These are phyloP conservation scores for Himalopsyche kuldschensis DNA, from an alignment of 2,888 invertebrate genomes.

Conservation along the genomic window DNA sequence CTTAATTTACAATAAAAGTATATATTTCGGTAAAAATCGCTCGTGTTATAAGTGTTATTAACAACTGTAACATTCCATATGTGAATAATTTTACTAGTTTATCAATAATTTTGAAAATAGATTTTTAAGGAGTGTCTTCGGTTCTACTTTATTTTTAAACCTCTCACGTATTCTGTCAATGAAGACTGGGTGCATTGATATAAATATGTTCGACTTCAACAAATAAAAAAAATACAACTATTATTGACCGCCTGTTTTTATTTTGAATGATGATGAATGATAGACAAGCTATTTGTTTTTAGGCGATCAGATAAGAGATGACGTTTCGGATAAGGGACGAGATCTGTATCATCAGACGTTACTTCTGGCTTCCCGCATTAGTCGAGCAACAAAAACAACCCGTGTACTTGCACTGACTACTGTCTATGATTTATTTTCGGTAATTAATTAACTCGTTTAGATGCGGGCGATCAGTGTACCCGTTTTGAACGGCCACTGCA, in stretches of 20 bases:
- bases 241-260: neutral
- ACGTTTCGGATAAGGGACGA: neutral
- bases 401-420: neutral
- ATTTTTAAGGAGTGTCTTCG: no score
- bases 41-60: no score
- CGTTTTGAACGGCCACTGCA: neutral
- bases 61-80: no score
- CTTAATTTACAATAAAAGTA: no score
- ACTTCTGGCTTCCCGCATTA: neutral
- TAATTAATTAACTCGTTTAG: slow-evolving; percentile 1
- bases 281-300: neutral
- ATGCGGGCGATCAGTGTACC: neutral
- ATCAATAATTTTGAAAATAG: no score
- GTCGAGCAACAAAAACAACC: neutral
- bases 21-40: no score
- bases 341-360: neutral
- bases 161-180: no score
- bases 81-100: no score
- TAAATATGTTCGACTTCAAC: no score
- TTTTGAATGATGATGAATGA: neutral
- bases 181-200: no score
- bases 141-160: no score
- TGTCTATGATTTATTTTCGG: neutral
- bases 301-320: neutral
- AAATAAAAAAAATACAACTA: neutral